Evolutionary conservation across 1,140 invertebrate species (phyloP), one percentile per base, ranked within the genome.

Genomic region (Nephotettix cincticeps): DNA sequence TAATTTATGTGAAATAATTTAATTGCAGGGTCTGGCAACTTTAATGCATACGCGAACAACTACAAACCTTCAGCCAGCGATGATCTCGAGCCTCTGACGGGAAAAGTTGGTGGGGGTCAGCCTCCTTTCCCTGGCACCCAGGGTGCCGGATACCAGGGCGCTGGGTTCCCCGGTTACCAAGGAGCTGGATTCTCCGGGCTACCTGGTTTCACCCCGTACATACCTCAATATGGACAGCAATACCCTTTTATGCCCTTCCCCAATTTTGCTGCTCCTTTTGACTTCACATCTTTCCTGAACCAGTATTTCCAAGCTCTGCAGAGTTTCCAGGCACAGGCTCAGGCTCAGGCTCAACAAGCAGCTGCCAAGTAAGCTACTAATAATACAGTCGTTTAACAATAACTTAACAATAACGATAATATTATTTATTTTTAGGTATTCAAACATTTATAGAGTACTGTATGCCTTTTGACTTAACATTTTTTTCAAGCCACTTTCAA

Each of bases 41-140:
- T 70, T 23, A 56, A 61, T 61, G 68, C 68, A 17, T 70, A 61
- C 45, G 25, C 68, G 23, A 47, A 54, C 25, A n/a, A n/a, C n/a
- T n/a, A n/a, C n/a, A n/a, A n/a, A n/a, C n/a, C n/a, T n/a, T n/a
- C n/a, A n/a, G n/a, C n/a, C n/a, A n/a, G n/a, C n/a, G n/a, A n/a
- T n/a, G n/a, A n/a, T n/a, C n/a, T n/a, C n/a, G n/a, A n/a, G n/a
- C n/a, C n/a, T n/a, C n/a, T n/a, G n/a, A n/a, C n/a, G n/a, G n/a
- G n/a, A n/a, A n/a, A n/a, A n/a, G n/a, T n/a, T n/a, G n/a, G n/a
- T n/a, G n/a, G n/a, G 32, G 32, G 32, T 36, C 32, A 36, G 32
- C 32, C 32, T 14, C 32, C 32, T 4, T 36, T 6, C 32, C 14
- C 32, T 14, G 32, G 32, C 4, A 6, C 14, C 32, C 14, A 4